phyloP scores from a whole-genome alignment of 37 sponge, comb jelly and placozoan species.

The Oscarella lobularis region DNA sequence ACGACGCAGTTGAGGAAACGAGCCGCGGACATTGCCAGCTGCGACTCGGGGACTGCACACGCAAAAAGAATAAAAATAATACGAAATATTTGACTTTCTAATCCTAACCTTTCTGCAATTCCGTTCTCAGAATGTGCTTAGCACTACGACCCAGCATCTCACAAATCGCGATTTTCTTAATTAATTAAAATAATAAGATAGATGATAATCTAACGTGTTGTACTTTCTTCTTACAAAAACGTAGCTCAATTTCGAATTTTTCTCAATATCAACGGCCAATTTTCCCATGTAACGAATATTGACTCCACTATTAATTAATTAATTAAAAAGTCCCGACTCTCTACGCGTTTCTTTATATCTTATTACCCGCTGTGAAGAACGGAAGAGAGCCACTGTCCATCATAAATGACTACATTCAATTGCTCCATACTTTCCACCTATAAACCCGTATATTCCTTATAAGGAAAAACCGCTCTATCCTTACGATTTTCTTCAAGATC shows the following conservation, averaged over 20 bases:
- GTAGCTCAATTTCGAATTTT: constrained; percentile 11
- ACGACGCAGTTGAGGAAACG: too few relatives aligned
- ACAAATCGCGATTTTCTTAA: constrained; percentile 45
- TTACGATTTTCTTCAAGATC: constrained; percentile 8
- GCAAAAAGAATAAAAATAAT: too few relatives aligned
- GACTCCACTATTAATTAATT: constrained; percentile 45
- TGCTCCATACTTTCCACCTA: not conserved
- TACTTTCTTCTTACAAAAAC: constrained; percentile 3
- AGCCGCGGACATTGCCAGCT: too few relatives aligned
- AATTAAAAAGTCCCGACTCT: not conserved
- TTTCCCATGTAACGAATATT: constrained; percentile 90
- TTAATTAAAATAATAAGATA: not conserved
- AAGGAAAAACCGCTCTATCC: not conserved
- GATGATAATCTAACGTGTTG: not conserved
- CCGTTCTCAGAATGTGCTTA: constrained; percentile 43
- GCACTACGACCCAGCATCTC: constrained; percentile 73
- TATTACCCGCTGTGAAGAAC: constrained; percentile 39
- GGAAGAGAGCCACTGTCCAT: constrained; percentile 45
- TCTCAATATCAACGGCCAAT: constrained; percentile 26
- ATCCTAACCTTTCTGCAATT: constrained; percentile 36
- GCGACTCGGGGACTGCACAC: too few relatives aligned
- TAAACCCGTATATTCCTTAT: not conserved
- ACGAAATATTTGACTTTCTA: too few relatives aligned
- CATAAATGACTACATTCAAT: not conserved
- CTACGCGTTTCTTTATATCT: not conserved